Percentiles rank a stretch among this genome's conserved stretches.
phyloP scores from a whole-genome alignment of 2,113 vertebrate species.

The Corydoras maculifer region DNA sequence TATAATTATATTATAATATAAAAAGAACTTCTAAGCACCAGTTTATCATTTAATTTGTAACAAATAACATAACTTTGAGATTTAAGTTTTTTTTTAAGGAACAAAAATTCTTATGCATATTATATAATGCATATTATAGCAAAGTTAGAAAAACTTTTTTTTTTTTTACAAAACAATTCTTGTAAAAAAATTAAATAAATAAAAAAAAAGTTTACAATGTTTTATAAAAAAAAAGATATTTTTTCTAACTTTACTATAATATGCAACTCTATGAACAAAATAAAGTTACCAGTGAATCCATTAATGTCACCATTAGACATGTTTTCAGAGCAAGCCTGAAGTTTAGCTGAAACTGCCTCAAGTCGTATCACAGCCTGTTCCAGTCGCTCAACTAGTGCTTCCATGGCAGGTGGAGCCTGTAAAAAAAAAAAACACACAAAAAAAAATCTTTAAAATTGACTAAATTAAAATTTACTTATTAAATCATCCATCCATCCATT shows the following conservation, averaged over 20 bases:
- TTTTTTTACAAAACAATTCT: too few relatives aligned
- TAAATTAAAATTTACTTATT: too few relatives aligned
- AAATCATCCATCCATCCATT: too few relatives aligned
- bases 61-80: too few relatives aligned
- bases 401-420: constrained; percentile 62
- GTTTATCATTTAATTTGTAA: too few relatives aligned
- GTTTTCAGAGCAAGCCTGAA: constrained; percentile 50
- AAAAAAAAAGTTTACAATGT: neutral
- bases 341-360: constrained; percentile 71
- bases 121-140: too few relatives aligned
- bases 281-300: constrained; percentile 56
- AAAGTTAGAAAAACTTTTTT: too few relatives aligned
- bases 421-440: constrained; percentile 35
- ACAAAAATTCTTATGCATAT: too few relatives aligned
- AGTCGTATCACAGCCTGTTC: constrained; percentile 83
- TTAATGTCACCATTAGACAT: constrained; percentile 55
- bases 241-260: neutral
- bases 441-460: neutral
- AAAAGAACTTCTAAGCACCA: too few relatives aligned
- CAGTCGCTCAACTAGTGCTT: constrained; percentile 80
- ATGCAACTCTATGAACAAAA: neutral
- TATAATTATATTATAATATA: too few relatives aligned
- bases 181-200: too few relatives aligned
- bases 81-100: too few relatives aligned
- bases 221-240: neutral